phyloP scores from a whole-genome alignment of 2,113 vertebrate species.

The Lasiurus borealis region DNA sequence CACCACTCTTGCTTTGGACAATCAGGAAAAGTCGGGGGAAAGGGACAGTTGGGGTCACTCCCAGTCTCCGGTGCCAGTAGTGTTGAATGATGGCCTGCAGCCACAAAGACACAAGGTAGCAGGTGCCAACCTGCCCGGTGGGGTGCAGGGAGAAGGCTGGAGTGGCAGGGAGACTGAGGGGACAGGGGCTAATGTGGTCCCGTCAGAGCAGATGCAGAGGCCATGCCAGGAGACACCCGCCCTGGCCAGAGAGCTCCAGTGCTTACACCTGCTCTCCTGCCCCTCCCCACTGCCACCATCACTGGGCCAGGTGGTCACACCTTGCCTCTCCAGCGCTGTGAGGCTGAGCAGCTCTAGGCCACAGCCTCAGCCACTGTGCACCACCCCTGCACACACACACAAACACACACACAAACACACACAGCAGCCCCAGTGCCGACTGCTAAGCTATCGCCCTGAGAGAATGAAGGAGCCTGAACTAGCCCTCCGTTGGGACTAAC shows the following conservation, averaged over 20 bases:
- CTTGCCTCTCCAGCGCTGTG: not conserved
- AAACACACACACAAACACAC: too few relatives aligned
- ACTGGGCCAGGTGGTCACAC: not conserved
- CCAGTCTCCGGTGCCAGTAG: not conserved
- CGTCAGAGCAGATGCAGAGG: not conserved
- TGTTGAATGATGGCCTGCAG: not conserved
- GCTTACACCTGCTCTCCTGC: too few relatives aligned
- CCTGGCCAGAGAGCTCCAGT: not conserved
- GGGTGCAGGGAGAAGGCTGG: not conserved
- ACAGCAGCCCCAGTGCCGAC: not conserved
- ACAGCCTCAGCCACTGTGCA: not conserved
- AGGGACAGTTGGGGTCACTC: not conserved
- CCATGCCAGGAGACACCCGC: not conserved
- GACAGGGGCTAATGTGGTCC: not conserved
- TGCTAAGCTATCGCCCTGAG: not conserved
- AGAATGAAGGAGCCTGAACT: not conserved
- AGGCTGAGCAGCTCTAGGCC: conserved; percentile 11
- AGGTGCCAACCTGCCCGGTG: not conserved
- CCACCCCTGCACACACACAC: too few relatives aligned
- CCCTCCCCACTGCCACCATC: not conserved
- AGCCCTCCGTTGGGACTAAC: not conserved
- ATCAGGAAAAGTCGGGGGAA: not conserved
- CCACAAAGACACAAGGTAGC: conserved; percentile 26
- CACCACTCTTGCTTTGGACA: not conserved
- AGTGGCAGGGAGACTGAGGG: not conserved